Evolutionary conservation across 2,113 vertebrate genomes (phyloP), one percentile per base, ranked within the genome.

Genomic region (Cacatua alba): DNA sequence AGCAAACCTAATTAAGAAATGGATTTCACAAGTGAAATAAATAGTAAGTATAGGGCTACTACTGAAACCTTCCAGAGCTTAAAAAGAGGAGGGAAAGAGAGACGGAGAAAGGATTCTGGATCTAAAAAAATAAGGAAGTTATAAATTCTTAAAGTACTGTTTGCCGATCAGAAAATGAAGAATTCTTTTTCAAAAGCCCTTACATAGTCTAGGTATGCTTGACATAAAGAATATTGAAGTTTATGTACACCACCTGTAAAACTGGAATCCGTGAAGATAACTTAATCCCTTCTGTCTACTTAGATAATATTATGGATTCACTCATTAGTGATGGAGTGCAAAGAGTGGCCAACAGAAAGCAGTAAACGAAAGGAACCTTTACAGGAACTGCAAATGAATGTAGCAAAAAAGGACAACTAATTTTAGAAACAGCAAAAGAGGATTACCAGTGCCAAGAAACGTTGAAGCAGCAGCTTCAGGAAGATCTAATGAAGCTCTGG

Each of bases 401-500:
- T 43, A 79, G 39, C 33, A 31, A 83, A 94, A 71, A 84, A 46
- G 49, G 31, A 53, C 21, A 69, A 49, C 39, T 91, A 71, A 86
- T 91, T 94, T 94, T 92, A 95, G 78, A 76, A 86, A 75, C 21
- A 60, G 74, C 14, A 75, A 52, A 82, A 90, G 60, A 88, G 31
- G 55, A 90, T 87, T 85, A 71, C 14, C 5, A 6, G 7, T 52
- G 51, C 20, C 62, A 92, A 75, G 51, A 86, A 88, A 92, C 37
- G 48, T 4, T 64, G 39, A 88, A 84, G 60, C 62, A 78, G 62
- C 33, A 84, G 55, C 65, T 83, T 75, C 39, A 60, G 55, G 28
- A 84, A 88, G 65, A 92, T 82, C 53, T 51, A 87, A 55, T 89
- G 46, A 63, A 88, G 33, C 35, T 87, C 71, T 91, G 35, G 20